These are phyloP conservation scores for Xestia c-nigrum DNA, from an alignment of 2,888 invertebrate genomes.

Conservation along the genomic window DNA sequence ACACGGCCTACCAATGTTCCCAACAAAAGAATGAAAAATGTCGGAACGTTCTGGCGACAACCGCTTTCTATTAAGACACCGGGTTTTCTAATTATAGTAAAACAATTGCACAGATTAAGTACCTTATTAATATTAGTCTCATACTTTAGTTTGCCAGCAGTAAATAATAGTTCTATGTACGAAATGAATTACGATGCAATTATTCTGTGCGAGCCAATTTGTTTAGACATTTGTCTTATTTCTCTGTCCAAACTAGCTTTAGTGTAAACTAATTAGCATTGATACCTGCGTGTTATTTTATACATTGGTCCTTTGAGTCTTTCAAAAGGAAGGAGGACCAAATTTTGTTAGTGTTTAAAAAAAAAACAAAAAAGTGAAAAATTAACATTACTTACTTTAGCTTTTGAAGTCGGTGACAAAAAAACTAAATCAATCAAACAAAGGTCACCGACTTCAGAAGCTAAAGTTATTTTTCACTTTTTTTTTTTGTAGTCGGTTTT, in stretches of 20 bases:
- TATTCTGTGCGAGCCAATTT: slow-evolving; percentile 43
- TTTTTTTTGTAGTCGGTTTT: too few relatives aligned
- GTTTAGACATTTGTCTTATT: slow-evolving; percentile 41
- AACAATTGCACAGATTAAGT: slow-evolving; percentile 25
- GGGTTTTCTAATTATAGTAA: neutral
- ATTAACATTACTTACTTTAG: too few relatives aligned
- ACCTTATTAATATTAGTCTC: slow-evolving; percentile 29
- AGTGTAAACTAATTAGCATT: neutral
- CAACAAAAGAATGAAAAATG: neutral
- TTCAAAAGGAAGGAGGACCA: neutral
- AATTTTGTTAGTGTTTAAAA: neutral
- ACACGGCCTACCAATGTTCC: neutral
- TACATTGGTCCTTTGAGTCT: neutral
- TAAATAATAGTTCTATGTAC: slow-evolving; percentile 31
- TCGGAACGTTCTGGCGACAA: neutral
- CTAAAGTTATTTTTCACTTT: too few relatives aligned
- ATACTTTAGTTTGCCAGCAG: slow-evolving; percentile 3
- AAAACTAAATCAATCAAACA: too few relatives aligned
- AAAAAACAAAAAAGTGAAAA: too few relatives aligned
- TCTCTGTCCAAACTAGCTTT: slow-evolving; percentile 9
- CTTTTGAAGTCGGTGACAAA: too few relatives aligned
- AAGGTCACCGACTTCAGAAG: too few relatives aligned
- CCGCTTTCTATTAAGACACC: neutral
- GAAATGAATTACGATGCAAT: slow-evolving; percentile 44
- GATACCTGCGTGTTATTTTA: neutral